Percentiles rank a stretch among this genome's conserved stretches.
Evolutionary conservation across 2,113 vertebrate genomes (phyloP).

Genomic region (Hippocampus comes): DNA sequence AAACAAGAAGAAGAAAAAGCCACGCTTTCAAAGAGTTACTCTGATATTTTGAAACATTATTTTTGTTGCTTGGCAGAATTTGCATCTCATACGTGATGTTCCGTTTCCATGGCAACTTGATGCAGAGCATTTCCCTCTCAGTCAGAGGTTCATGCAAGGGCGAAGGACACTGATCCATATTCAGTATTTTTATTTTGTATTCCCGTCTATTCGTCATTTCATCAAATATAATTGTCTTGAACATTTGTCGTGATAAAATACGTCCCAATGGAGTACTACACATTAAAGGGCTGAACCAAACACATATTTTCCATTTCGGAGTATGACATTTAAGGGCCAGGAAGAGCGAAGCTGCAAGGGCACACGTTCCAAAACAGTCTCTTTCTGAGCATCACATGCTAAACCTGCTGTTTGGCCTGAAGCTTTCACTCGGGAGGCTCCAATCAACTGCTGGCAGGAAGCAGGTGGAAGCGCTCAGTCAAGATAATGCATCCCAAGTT

Average conservation of each 20-base stretch:
- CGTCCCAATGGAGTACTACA: not conserved
- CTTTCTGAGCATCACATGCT: conserved; percentile 43
- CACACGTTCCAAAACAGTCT: conserved; percentile 22
- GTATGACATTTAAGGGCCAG: conserved; percentile 47
- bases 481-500: conserved; percentile 50
- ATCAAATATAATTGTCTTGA: not conserved
- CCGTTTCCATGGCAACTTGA: not conserved
- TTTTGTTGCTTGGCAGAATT: not conserved
- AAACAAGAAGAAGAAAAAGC: too few species aligned
- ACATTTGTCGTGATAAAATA: not conserved
- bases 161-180: not conserved
- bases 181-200: not conserved
- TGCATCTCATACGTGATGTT: not conserved
- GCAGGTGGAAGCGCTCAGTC: conserved; percentile 46
- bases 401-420: conserved; percentile 16
- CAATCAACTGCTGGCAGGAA: conserved; percentile 40
- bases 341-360: conserved; percentile 47
- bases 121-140: not conserved
- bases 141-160: not conserved
- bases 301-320: conserved; percentile 20
- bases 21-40: not conserved
- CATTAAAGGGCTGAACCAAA: conserved; percentile 4
- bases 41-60: not conserved
- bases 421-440: conserved; percentile 57
- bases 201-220: not conserved